Evolutionary conservation across 2,797 vertebrate genomes (phyloP).

Genomic region (Micropoecilia bifurca): DNA sequence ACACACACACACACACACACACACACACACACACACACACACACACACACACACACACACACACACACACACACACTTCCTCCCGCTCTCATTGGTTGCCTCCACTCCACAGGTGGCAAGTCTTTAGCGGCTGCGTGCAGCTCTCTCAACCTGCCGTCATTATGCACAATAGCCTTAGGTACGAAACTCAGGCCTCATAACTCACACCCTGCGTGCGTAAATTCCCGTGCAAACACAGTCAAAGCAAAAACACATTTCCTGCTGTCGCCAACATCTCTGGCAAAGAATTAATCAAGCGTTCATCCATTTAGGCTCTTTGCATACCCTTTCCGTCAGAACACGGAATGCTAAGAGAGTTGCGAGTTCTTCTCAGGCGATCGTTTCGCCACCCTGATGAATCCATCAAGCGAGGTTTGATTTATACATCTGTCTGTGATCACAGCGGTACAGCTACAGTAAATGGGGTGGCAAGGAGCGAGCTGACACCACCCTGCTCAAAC

Average conservation of each 20-base stretch:
- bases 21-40: neutral
- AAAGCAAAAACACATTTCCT: conserved; percentile 97
- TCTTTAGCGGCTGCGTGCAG: conserved; percentile 82
- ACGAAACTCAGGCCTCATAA: conserved; percentile 90
- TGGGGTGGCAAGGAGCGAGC: conserved; percentile 95
- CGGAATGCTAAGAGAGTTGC: conserved; percentile 94
- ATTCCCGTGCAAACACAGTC: conserved; percentile 94
- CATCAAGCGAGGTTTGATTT: conserved; percentile 99
- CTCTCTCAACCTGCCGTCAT: conserved; percentile 83
- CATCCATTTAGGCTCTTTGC: conserved; percentile 99
- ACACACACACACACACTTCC: conserved; percentile 4
- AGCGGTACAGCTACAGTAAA: conserved; percentile 99
- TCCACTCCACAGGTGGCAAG: conserved; percentile 82
- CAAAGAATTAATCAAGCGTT: conserved; percentile 99
- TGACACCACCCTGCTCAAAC: conserved; percentile 82
- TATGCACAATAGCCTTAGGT: conserved; percentile 92
- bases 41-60: neutral
- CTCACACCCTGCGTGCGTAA: conserved; percentile 88
- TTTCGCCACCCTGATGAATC: conserved; percentile 97
- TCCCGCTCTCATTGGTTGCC: conserved; percentile 64
- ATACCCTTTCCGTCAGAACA: conserved; percentile 99
- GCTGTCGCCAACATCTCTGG: conserved; percentile 97
- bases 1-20: too few species aligned
- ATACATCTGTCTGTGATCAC: conserved; percentile 99
- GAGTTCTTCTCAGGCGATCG: conserved; percentile 90